Evolutionary conservation across 1,140 invertebrate genomes (phyloP).

Genomic region (Patella vulgata): DNA sequence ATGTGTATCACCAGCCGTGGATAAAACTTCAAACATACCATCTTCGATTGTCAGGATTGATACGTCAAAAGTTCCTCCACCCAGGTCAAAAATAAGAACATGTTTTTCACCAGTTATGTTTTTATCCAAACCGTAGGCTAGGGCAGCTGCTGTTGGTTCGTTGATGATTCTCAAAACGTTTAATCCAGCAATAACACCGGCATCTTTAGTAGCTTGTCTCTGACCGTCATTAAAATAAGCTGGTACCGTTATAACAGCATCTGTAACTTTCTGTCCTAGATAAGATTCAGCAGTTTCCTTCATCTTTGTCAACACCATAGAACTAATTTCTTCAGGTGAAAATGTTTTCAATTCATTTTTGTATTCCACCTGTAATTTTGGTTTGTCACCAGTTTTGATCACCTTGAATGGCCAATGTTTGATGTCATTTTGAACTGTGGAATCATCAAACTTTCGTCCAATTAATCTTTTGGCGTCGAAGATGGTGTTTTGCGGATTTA

Average conservation of each 20-base stretch:
- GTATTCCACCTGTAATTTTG: slow-evolving; percentile 82
- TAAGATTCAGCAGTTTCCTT: slow-evolving; percentile 94
- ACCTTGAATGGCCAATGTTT: slow-evolving; percentile 86
- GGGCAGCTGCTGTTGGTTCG: slow-evolving; percentile 69
- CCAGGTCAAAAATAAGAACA: slow-evolving; percentile 60
- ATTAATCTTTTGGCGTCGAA: slow-evolving; percentile 34
- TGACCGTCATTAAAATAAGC: slow-evolving; percentile 75
- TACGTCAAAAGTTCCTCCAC: slow-evolving; percentile 58
- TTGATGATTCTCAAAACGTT: slow-evolving; percentile 74
- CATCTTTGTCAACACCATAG: slow-evolving; percentile 87
- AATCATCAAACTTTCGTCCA: slow-evolving; percentile 25
- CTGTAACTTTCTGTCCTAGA: slow-evolving; percentile 74
- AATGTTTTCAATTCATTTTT: slow-evolving; percentile 89
- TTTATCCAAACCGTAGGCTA: slow-evolving; percentile 69
- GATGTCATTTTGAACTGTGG: slow-evolving; percentile 77
- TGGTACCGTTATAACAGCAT: slow-evolving; percentile 60
- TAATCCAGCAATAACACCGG: slow-evolving; percentile 53
- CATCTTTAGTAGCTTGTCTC: slow-evolving; percentile 72
- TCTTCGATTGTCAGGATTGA: slow-evolving; percentile 52
- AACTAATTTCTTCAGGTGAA: slow-evolving; percentile 86
- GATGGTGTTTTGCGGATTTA: slow-evolving; percentile 29
- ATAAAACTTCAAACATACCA: slow-evolving; percentile 75
- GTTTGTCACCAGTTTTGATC: slow-evolving; percentile 63
- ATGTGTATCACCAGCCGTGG: slow-evolving; percentile 73
- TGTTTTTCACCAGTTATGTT: slow-evolving; percentile 54